Percentiles rank a stretch among this genome's conserved stretches.
These are phyloP conservation scores for Pristionchus mayeri DNA, from an alignment of 2,888 invertebrate genomes.

Conservation along the genomic window DNA sequence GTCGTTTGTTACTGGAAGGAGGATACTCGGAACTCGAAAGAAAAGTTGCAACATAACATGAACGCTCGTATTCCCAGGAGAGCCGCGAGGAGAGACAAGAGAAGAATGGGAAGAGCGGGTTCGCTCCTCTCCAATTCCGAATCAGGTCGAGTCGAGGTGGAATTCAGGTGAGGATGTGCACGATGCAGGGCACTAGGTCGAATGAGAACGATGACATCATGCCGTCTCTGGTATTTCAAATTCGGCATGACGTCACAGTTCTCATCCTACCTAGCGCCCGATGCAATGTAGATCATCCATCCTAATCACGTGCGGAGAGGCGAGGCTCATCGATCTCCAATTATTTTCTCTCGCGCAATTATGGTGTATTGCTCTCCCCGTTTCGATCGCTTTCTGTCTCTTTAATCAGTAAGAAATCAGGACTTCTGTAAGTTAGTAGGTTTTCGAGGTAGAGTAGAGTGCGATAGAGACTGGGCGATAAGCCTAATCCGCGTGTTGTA, in stretches of 20 bases:
- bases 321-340: too few relatives aligned
- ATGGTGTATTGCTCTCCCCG: too few relatives aligned
- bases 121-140: neutral
- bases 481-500: conserved; percentile 23
- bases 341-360: too few relatives aligned
- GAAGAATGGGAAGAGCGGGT: neutral
- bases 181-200: too few relatives aligned
- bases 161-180: neutral
- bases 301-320: too few relatives aligned
- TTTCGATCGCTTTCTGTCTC: too few relatives aligned
- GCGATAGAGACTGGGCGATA: neutral
- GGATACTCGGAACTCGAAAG: neutral
- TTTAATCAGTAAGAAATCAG: too few relatives aligned
- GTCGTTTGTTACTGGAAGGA: neutral
- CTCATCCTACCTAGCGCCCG: too few relatives aligned
- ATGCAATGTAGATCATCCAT: too few relatives aligned
- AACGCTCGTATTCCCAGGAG: neutral
- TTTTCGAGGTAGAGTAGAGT: neutral
- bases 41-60: conserved; percentile 29
- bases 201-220: too few relatives aligned
- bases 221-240: too few relatives aligned
- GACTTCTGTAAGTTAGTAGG: neutral
- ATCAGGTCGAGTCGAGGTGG: neutral
- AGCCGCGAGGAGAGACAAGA: neutral
- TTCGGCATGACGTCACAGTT: too few relatives aligned